Percentiles rank a stretch among this genome's conserved stretches.
Conservation (phyloP, 1,140 invertebrate genomes). For the Neocloeon triangulifer region DNA sequence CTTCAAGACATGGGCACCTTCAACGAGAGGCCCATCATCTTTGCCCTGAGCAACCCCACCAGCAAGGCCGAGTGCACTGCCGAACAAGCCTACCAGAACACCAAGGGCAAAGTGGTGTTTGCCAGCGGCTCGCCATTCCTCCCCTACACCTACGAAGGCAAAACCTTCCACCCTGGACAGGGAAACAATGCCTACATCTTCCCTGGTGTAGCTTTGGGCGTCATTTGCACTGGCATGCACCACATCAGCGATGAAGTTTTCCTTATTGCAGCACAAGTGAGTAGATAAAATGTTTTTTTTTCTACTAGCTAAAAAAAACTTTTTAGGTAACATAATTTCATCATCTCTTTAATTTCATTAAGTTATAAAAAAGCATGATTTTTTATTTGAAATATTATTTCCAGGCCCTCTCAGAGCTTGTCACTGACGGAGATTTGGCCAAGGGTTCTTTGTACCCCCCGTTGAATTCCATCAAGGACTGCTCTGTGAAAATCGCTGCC, state of each 20-base stretch:
- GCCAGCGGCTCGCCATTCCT: constrained; percentile 84
- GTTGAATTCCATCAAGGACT: constrained; percentile 61
- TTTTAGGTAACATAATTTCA: too few species aligned
- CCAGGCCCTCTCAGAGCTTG: constrained; percentile 57
- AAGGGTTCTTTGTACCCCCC: constrained; percentile 90
- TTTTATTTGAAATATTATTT: constrained; percentile 7
- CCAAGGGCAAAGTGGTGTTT: constrained; percentile 66
- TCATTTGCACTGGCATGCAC: constrained; percentile 56
- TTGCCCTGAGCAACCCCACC: constrained; percentile 92
- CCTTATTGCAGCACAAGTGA: constrained; percentile 61
- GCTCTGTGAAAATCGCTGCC: constrained; percentile 72
- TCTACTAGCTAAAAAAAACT: too few species aligned
- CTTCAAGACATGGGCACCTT: constrained; percentile 55
- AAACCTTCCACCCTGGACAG: constrained; percentile 66
- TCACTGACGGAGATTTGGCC: constrained; percentile 55
- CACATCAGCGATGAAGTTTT: constrained; percentile 76
- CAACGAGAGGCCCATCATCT: constrained; percentile 66
- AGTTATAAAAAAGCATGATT: not conserved
- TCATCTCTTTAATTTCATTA: not conserved
- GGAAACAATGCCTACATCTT: constrained; percentile 96
- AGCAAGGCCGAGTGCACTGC: constrained; percentile 95
- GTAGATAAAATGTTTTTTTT: constrained; percentile 5
- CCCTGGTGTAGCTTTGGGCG: constrained; percentile 75
- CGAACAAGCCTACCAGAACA: constrained; percentile 67
- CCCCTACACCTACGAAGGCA: constrained; percentile 52